These are phyloP conservation scores for Stictonetta naevosa DNA, from an alignment of 2,113 vertebrate genomes.

Conservation along the genomic window DNA sequence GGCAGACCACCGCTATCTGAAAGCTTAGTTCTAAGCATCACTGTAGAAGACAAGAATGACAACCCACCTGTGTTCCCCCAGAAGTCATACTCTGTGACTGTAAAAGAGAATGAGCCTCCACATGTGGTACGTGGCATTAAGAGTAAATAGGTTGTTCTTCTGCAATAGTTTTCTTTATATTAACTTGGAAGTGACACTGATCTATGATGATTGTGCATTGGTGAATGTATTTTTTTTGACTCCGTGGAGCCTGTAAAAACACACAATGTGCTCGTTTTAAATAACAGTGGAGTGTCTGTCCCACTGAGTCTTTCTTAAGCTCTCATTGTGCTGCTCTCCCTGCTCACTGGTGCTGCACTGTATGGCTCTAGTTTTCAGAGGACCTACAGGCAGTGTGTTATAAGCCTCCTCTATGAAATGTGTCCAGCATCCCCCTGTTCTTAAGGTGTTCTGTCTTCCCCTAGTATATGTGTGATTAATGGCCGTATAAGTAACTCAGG, in stretches of 20 bases:
- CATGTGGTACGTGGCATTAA: conserved; percentile 26
- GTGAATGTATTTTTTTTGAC: accelerated
- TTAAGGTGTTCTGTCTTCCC: neutral
- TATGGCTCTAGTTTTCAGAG: neutral
- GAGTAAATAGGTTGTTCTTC: neutral
- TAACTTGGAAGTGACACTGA: neutral
- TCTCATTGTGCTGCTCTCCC: neutral
- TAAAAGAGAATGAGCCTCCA: conserved; percentile 68
- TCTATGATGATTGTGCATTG: neutral
- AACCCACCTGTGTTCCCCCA: conserved; percentile 59
- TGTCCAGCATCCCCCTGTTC: neutral
- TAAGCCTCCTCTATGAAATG: neutral
- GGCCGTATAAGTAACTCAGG: neutral
- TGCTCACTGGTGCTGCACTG: neutral
- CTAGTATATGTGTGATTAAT: neutral
- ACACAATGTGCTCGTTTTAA: neutral
- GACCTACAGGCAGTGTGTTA: neutral
- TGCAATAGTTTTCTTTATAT: neutral
- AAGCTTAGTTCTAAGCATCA: conserved; percentile 22
- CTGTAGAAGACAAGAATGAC: conserved; percentile 68
- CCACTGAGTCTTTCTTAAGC: neutral
- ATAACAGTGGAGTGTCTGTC: neutral
- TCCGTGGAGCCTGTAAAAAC: neutral
- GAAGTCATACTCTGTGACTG: neutral
- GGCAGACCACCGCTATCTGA: neutral